phyloP scores from a whole-genome alignment of 2,888 invertebrate genomes.

The Margaritifera margaritifera region DNA sequence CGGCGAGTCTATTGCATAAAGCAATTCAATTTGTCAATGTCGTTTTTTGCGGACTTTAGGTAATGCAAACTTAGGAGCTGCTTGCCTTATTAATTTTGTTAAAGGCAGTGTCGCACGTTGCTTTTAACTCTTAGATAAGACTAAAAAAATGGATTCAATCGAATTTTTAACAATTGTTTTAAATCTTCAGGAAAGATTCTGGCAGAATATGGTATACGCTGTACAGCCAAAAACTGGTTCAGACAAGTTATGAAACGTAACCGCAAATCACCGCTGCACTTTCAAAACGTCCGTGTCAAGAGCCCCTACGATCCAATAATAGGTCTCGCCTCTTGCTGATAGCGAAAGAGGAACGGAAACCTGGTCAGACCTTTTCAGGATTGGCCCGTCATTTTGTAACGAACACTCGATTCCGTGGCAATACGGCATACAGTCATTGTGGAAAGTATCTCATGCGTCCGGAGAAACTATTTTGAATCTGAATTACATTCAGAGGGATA shows the following conservation, averaged over 20 bases:
- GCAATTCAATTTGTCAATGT: slow-evolving; percentile 36
- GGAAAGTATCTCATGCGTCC: slow-evolving; percentile 50
- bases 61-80: too few species aligned
- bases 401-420: slow-evolving; percentile 41
- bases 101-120: too few species aligned
- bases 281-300: slow-evolving; percentile 49
- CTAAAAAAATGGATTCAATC: too few species aligned
- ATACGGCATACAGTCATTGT: slow-evolving; percentile 50
- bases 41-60: slow-evolving; percentile 13
- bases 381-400: slow-evolving; percentile 47
- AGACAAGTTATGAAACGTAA: slow-evolving; percentile 36
- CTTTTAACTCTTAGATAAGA: too few species aligned
- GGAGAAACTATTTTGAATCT: slow-evolving; percentile 45
- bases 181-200: slow-evolving; percentile 48
- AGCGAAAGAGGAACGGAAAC: slow-evolving; percentile 28
- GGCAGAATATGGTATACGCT: slow-evolving; percentile 36
- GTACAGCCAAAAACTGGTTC: slow-evolving; percentile 52
- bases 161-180: too few species aligned
- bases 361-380: slow-evolving; percentile 48
- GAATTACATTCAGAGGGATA: slow-evolving; percentile 33
- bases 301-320: slow-evolving; percentile 46
- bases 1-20: slow-evolving; percentile 34
- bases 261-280: slow-evolving; percentile 39
- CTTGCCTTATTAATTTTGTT: too few species aligned
- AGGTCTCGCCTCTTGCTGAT: slow-evolving; percentile 33